These are phyloP conservation scores for Ibycter americanus DNA, from an alignment of 2,797 vertebrate genomes.

Conservation along the genomic window DNA sequence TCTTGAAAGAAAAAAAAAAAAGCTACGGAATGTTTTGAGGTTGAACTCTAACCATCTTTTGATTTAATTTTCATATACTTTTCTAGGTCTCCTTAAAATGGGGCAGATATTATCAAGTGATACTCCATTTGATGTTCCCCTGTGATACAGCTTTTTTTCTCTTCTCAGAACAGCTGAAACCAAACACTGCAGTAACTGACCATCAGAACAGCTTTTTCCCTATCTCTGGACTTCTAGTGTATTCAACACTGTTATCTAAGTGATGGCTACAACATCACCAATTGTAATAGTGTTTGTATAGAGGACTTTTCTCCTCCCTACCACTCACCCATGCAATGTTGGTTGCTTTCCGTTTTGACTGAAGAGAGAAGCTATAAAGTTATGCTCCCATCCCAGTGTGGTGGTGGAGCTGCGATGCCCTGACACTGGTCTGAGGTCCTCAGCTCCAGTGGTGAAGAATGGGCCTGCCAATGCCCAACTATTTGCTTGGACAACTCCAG, in stretches of 20 bases:
- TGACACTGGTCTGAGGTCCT: fast-evolving
- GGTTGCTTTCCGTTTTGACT: not conserved
- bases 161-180: not conserved
- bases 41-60: not conserved
- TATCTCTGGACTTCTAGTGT: not conserved
- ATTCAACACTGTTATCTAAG: not conserved
- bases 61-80: not conserved
- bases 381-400: not conserved
- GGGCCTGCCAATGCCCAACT: not conserved
- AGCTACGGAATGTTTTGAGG: not conserved
- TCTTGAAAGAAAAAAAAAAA: not conserved
- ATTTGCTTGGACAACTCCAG: not conserved
- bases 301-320: not conserved
- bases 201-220: not conserved
- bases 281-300: not conserved
- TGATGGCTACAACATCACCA: not conserved
- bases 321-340: not conserved
- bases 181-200: not conserved
- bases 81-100: not conserved
- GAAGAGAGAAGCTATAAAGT: not conserved
- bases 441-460: not conserved
- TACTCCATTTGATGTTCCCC: not conserved
- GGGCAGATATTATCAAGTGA: not conserved
- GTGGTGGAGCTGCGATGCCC: not conserved
- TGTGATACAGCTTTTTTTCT: not conserved